These are phyloP conservation scores for Sphinx pinastri DNA, from an alignment of 2,888 invertebrate species.

Conservation along the genomic window DNA sequence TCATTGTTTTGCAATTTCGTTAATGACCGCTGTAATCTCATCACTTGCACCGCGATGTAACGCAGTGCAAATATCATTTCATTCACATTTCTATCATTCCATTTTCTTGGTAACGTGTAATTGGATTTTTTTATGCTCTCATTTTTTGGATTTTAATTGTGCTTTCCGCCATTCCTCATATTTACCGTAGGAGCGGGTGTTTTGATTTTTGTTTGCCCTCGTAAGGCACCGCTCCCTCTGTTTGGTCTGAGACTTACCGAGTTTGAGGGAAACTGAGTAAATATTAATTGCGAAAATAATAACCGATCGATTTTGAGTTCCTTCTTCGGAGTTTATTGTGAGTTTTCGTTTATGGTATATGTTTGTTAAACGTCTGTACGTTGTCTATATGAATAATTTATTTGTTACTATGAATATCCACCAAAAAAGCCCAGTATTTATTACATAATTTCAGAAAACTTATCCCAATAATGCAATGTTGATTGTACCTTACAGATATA, in stretches of 20 bases:
- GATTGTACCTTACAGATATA: no score
- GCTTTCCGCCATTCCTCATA: conserved; percentile 31
- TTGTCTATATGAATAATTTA: no score
- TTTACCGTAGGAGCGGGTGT: conserved; percentile 16
- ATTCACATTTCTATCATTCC: conserved; percentile 56
- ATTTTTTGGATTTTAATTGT: conserved; percentile 34
- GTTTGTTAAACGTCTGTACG: no score
- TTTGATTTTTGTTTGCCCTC: conserved; percentile 8
- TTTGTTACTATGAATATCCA: no score
- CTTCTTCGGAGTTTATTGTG: neutral
- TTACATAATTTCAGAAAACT: no score
- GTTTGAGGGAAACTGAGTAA: conserved; percentile 6
- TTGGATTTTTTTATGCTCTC: conserved; percentile 42
- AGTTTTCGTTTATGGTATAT: no score
- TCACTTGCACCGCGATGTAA: conserved; percentile 39
- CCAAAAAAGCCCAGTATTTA: no score
- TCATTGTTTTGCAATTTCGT: neutral
- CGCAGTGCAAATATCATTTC: conserved; percentile 63
- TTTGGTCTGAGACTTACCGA: neutral
- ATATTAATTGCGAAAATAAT: conserved; percentile 21
- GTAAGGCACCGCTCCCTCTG: neutral
- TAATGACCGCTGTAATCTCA: conserved; percentile 24
- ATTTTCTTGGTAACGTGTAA: conserved; percentile 51
- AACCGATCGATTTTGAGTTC: neutral
- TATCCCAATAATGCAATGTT: no score